Base-by-base conservation (phyloP, 2,888 invertebrate species). In the Drosophila colorata region DNA sequence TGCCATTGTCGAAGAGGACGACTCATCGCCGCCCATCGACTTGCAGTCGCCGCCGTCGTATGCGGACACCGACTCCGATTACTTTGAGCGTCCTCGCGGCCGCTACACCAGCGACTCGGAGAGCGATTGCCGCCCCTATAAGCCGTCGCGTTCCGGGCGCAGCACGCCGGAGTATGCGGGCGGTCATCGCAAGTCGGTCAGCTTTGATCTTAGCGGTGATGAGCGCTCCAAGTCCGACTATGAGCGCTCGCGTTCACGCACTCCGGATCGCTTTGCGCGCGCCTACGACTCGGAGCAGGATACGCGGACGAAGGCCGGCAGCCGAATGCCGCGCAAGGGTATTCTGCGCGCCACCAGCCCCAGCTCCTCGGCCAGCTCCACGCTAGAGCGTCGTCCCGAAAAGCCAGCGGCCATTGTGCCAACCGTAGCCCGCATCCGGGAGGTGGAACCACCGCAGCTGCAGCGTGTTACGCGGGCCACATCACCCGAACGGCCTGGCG, bases 121-220 rank as follows among this genome's bases (percentile, higher is more conserved):
- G 65, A 90, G 89, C 56, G 92, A 91, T 51, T 87, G 74, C 16
- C 85, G 84, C 2, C 78, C 78, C 0, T 81, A 83, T 35, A 85
- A 80, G 37, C 78, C 72, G 0, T 44, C 86, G 0, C 80, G 82
- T 47, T 92, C 92, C 0, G 92, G 92, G 2, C 90, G 90, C 38
- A 92, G 91, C 43, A 91, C 91, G 3, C 91, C 92, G 0, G 91
- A 90, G 18, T 84, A 87, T 28, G 55, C 60, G 1, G 85, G 90
- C 3, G 78, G 81, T 4, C 92, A 92, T 69, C 90, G 92, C 1
- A 92, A 92, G 70, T 92, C 92, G 0, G 92, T 92, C 0, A 92
- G 92, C 58, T 92, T 92, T 41, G 92, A 92, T 69, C 81, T 92
- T 6, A 91, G 92, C 28, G 92, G 91, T 0, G 92, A 92, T 64